A percentile compares a stretch with the other conserved stretches of the same genome.
Evolutionary conservation across 2,797 vertebrate genomes (phyloP).

Genomic region (Arnoldichthys spilopterus): DNA sequence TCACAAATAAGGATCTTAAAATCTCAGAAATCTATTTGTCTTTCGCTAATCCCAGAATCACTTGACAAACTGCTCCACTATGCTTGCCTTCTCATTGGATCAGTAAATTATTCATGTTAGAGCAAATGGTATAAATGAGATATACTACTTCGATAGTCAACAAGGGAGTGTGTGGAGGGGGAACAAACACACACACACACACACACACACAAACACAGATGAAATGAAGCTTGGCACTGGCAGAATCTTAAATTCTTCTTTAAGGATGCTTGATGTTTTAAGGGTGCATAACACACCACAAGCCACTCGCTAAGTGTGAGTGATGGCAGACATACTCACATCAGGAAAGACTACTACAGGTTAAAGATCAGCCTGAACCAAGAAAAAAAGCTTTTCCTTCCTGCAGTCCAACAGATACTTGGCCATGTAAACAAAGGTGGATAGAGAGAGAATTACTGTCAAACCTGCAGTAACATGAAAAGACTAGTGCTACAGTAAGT

Average conservation of each 20-base stretch:
- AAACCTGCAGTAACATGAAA: slow-evolving; percentile 25
- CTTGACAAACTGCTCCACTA: slow-evolving; percentile 47
- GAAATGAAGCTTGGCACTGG: slow-evolving; percentile 13
- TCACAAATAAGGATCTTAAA: slow-evolving; percentile 18
- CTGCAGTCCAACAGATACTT: not conserved
- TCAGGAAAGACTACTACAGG: not conserved
- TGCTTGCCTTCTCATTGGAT: slow-evolving; percentile 23
- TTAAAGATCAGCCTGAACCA: not conserved
- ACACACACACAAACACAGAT: slow-evolving; percentile 20
- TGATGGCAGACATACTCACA: not conserved
- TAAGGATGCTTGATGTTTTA: slow-evolving; percentile 42
- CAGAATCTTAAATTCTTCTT: slow-evolving; percentile 32
- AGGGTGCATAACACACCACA: slow-evolving; percentile 20
- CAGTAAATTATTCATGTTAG: slow-evolving; percentile 72
- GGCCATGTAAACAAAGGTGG: not conserved
- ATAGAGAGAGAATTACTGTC: slow-evolving; percentile 6
- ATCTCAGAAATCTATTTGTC: slow-evolving; percentile 27
- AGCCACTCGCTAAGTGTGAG: slow-evolving; percentile 14
- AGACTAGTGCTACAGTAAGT: slow-evolving; percentile 8
- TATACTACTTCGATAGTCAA: slow-evolving; percentile 58
- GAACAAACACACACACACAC: slow-evolving; percentile 36
- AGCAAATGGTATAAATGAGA: slow-evolving; percentile 66
- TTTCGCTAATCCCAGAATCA: slow-evolving; percentile 23
- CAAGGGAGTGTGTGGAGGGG: slow-evolving; percentile 21
- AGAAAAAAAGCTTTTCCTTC: not conserved